phyloP scores from a whole-genome alignment of 2,888 invertebrate genomes.

The Drosophila percnosoma region DNA sequence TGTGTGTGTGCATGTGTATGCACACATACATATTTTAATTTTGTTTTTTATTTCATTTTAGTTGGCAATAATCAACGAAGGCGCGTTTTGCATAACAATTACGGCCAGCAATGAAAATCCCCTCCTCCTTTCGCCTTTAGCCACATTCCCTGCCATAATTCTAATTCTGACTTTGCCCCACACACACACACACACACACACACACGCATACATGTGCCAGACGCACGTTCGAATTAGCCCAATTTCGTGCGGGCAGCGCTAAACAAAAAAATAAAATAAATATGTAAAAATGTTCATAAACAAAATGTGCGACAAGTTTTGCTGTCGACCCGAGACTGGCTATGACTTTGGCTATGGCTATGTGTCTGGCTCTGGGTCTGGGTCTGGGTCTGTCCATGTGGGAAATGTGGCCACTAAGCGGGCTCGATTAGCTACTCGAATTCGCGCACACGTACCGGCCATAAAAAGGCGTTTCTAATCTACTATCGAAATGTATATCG shows the following conservation, averaged over 20 bases:
- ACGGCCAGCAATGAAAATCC: slow-evolving; percentile 59
- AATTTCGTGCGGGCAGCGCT: slow-evolving; percentile 74
- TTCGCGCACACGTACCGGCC: slow-evolving; percentile 75
- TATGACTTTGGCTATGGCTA: slow-evolving; percentile 24
- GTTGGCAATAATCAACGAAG: slow-evolving; percentile 81
- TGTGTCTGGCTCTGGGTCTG: slow-evolving; percentile 15
- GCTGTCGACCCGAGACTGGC: slow-evolving; percentile 8
- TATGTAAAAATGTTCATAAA: slow-evolving; percentile 73
- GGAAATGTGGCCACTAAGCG: slow-evolving; percentile 57
- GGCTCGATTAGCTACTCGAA: slow-evolving; percentile 78
- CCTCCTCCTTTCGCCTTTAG: slow-evolving; percentile 15
- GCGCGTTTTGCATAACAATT: slow-evolving; percentile 76
- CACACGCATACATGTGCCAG: slow-evolving; percentile 48
- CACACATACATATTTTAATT: slow-evolving; percentile 61
- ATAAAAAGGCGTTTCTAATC: slow-evolving; percentile 75
- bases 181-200: slow-evolving; percentile 27
- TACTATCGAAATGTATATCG: slow-evolving; percentile 48
- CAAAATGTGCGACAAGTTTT: slow-evolving; percentile 71
- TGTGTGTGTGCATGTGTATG: background rate
- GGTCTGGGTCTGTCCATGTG: slow-evolving; percentile 44
- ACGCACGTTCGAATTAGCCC: slow-evolving; percentile 80
- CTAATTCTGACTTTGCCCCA: slow-evolving; percentile 62
- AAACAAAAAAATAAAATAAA: slow-evolving; percentile 44
- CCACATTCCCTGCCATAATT: slow-evolving; percentile 62
- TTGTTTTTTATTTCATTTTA: slow-evolving; percentile 79